Conservation (phyloP, 2,888 invertebrate genomes). For the Parnassius apollo region DNA sequence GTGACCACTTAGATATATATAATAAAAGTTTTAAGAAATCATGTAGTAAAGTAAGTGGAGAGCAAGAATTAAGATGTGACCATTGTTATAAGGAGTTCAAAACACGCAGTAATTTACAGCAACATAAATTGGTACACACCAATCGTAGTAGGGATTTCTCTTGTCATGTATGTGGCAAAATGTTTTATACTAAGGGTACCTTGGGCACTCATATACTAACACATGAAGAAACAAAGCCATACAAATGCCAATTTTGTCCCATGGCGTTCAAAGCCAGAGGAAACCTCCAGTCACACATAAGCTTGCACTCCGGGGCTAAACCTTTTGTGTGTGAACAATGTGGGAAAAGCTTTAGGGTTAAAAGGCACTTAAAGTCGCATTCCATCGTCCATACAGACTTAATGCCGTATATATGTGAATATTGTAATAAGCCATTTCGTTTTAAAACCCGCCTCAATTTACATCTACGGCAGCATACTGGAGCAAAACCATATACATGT, state of each 20-base stretch:
- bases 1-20: constrained; percentile 59
- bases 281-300: constrained; percentile 65
- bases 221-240: constrained; percentile 66
- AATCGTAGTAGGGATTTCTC: constrained; percentile 68
- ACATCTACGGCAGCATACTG: constrained; percentile 72
- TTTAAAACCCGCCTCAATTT: constrained; percentile 70
- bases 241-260: constrained; percentile 68
- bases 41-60: constrained; percentile 33
- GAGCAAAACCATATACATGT: constrained; percentile 70
- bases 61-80: constrained; percentile 57
- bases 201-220: constrained; percentile 66
- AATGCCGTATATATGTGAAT: constrained; percentile 67
- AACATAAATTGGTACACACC: constrained; percentile 68
- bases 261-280: constrained; percentile 68
- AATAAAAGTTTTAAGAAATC: constrained; percentile 44
- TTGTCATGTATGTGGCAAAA: constrained; percentile 72
- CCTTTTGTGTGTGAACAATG: constrained; percentile 75
- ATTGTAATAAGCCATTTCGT: constrained; percentile 69
- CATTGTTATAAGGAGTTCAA: constrained; percentile 67
- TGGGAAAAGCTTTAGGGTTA: constrained; percentile 68
- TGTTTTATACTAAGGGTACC: constrained; percentile 74
- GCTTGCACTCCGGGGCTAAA: constrained; percentile 64
- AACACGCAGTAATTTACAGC: constrained; percentile 59
- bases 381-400: constrained; percentile 73
- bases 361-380: constrained; percentile 72